These are phyloP conservation scores for Apeira syringaria DNA, from an alignment of 2,888 invertebrate species.

Conservation along the genomic window DNA sequence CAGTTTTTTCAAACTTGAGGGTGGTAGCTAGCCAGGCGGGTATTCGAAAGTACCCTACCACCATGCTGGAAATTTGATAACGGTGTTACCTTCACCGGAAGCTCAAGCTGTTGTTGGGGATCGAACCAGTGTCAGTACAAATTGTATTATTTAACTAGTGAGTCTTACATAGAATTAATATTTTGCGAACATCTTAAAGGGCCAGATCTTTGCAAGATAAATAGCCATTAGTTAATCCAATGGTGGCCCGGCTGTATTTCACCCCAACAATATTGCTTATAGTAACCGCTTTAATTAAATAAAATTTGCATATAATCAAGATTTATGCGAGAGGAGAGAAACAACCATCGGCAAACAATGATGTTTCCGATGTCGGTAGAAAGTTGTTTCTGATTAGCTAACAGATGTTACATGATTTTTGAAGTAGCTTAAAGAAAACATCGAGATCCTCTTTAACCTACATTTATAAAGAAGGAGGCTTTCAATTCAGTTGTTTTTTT, in stretches of 20 bases:
- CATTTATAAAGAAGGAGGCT: too few relatives aligned
- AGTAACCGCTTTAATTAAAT: constrained; percentile 81
- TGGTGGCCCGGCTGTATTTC: constrained; percentile 73
- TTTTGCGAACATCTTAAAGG: constrained; percentile 60
- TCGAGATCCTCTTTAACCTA: too few relatives aligned
- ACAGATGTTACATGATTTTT: constrained; percentile 23
- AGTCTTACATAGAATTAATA: constrained; percentile 52
- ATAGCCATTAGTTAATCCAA: constrained; percentile 81
- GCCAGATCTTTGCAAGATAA: constrained; percentile 75
- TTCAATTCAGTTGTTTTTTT: too few relatives aligned
- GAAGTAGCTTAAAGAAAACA: too few relatives aligned
- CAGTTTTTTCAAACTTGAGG: too few relatives aligned
- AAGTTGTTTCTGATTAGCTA: constrained; percentile 46
- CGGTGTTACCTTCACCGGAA: too few relatives aligned
- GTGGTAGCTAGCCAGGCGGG: too few relatives aligned
- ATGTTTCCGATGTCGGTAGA: constrained; percentile 51
- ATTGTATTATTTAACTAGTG: too few relatives aligned
- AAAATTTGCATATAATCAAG: constrained; percentile 81
- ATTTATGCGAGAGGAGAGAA: constrained; percentile 64
- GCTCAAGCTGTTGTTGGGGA: too few relatives aligned
- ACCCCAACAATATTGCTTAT: constrained; percentile 73
- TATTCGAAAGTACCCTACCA: too few relatives aligned
- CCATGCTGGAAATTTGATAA: too few relatives aligned
- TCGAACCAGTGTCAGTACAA: too few relatives aligned
- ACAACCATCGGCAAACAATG: constrained; percentile 69